Base-by-base conservation (phyloP, 2,113 vertebrate genomes). In the Trematocara nigrifrons region DNA sequence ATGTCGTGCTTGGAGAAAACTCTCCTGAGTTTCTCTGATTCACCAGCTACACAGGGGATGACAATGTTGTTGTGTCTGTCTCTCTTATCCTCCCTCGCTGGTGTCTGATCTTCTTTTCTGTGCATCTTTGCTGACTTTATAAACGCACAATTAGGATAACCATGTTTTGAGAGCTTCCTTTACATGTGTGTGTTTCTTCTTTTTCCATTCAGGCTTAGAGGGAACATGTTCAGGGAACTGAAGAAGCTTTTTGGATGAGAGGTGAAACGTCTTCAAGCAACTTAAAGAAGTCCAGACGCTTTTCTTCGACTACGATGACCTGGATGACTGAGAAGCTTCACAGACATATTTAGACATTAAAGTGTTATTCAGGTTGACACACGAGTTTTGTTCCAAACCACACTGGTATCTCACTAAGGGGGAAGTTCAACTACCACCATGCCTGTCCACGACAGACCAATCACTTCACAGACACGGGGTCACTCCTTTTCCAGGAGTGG, bases 201-300 rank as follows among this genome's bases (percentile, higher is more conserved):
- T 51, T 51, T 16, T 51, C 1, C 49, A 2, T 1, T 51, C 49
- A 51, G 16, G 49, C 49, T 51, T n/a, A 5, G 18, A 51, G 49
- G 49, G 49, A 51, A 51, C 49, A 51, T 51, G 49, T 51, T 51
- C 18, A 5, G 49, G 18, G 49, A 52, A 52, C 49, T 52, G 18
- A 52, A 52, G 18, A 52, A 52, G 51, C 51, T 52, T 52, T 18
- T 52, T 1, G 51, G 51, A 52, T 0, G 9, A 52, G 5, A 0
- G 18, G 51, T 52, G 51, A 52, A 52, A 20, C 0, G 5, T 52
- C 18, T 52, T 52, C 51, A 52, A 52, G 51, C 5, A 2, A 10
- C 51, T 52, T 1, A 53, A 0, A 53, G 9, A 20, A 20, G n/a
- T 52, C 51, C 51, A 52, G 51, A 3, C 0, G 18, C 51, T 49